Base-by-base conservation (phyloP, 2,113 vertebrate genomes). In the Calonectris borealis region DNA sequence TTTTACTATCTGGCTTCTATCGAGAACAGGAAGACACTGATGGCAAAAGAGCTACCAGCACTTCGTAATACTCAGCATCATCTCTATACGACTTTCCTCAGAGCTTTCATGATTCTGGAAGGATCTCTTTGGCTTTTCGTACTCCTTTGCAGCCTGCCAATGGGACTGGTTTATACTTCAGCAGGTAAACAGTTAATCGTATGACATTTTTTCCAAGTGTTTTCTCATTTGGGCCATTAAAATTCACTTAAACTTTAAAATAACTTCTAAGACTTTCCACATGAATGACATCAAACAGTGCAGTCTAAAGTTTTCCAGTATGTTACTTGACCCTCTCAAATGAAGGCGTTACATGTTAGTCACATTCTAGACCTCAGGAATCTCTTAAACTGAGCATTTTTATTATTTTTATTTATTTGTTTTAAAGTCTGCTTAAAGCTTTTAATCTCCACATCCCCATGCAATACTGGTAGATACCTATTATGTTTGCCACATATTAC, bases 221-320 rank as follows among this genome's bases (percentile, higher is more conserved):
- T 95, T 93, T 91, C 77, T 94, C 90, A 95, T 93, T 93, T 90
- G 70, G 71, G 8, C 73, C 62, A 83, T 95, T 94, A 97, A 95
- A 96, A 96, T 87, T 95, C 88, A 91, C 86, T 97, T 95, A 79
- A 94, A 93, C n/a, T 96, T 93, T 89, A 93, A 90, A 96, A 77
- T 26, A 85, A 64, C 32, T 69, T 91, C 83, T 93, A 95, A 95
- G 83, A 94, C 78, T 97, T 97, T 95, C 95, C 95, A 94, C 54
- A 93, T 79, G 86, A 96, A 91, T 88, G 83, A 94, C 94, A 90
- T 93, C 90, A 95, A 96, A 86, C 58, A 83, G 92, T 9, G 14
- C 46, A 91, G 83, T 36, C 90, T 92, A 25, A 95, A 92, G 80
- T 97, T 95, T 96, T 97, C 94, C 94, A 97, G 73, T 57, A 25